Percentiles rank a stretch among this genome's conserved stretches.
Conservation (phyloP, 1,140 invertebrate genomes). For the Cydia strobilella region DNA sequence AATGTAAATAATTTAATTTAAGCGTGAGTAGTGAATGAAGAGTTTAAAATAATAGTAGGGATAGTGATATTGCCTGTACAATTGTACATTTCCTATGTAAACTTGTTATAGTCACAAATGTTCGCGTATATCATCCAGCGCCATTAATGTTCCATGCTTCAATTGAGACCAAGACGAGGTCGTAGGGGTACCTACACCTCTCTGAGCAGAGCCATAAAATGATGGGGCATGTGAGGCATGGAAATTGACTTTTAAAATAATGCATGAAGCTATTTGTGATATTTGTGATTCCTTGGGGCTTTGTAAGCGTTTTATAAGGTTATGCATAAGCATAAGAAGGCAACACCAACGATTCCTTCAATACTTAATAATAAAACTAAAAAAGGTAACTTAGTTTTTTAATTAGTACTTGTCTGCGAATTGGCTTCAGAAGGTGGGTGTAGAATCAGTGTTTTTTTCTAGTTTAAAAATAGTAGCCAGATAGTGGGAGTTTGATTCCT, state of each 20-base stretch:
- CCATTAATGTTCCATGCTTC: neutral
- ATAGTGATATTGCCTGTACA: too few relatives aligned
- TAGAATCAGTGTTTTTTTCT: too few relatives aligned
- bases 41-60: too few relatives aligned
- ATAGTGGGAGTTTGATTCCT: neutral
- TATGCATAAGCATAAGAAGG: too few relatives aligned
- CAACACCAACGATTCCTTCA: too few relatives aligned
- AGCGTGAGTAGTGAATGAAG: too few relatives aligned
- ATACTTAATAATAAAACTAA: too few relatives aligned
- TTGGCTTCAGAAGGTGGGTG: too few relatives aligned
- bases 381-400: too few relatives aligned
- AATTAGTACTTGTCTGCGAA: too few relatives aligned
- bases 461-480: neutral
- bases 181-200: neutral
- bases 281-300: neutral
- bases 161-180: neutral
- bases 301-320: too few relatives aligned
- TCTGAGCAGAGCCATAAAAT: neutral
- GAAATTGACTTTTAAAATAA: neutral
- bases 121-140: neutral
- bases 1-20: too few relatives aligned
- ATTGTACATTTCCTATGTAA: neutral
- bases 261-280: neutral
- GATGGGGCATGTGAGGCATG: neutral
- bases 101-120: neutral